A percentile compares a stretch with the other conserved stretches of the same genome.
Evolutionary conservation across 2,797 vertebrate species (phyloP).

Genomic region (Mastacembelus armatus): DNA sequence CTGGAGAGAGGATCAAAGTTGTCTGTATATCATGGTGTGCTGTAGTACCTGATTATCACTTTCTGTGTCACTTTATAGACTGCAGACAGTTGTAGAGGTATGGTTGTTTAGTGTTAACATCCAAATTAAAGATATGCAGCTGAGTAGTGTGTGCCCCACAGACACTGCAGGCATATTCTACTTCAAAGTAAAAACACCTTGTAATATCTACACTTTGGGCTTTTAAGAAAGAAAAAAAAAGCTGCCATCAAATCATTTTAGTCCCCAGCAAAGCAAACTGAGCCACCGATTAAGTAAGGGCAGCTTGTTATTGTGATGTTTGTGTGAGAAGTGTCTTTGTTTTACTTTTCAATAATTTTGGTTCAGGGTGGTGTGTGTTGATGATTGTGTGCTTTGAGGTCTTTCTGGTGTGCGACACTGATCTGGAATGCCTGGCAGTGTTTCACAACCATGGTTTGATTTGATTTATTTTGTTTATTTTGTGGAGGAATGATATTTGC

Average conservation of each 20-base stretch:
- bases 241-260: conserved; percentile 10
- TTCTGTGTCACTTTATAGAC: conserved; percentile 51
- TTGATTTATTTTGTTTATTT: conserved; percentile 51
- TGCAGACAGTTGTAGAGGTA: conserved; percentile 58
- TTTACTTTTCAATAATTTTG: conserved; percentile 67
- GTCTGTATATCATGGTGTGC: conserved; percentile 57
- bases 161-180: conserved; percentile 32
- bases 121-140: conserved; percentile 32
- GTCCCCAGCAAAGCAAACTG: conserved; percentile 21
- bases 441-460: conserved; percentile 78
- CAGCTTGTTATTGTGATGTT: conserved; percentile 50
- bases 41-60: conserved; percentile 55
- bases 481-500: conserved; percentile 81
- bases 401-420: conserved; percentile 76
- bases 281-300: conserved; percentile 9
- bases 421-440: conserved; percentile 79
- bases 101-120: conserved; percentile 44
- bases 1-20: conserved; percentile 61
- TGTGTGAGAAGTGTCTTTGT: conserved; percentile 52
- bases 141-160: conserved; percentile 28
- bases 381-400: conserved; percentile 76
- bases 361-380: conserved; percentile 77
- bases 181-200: conserved; percentile 19
- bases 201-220: neutral
- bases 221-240: conserved; percentile 10